Base-by-base conservation (phyloP, 2,113 vertebrate genomes). In the Lophius piscatorius region DNA sequence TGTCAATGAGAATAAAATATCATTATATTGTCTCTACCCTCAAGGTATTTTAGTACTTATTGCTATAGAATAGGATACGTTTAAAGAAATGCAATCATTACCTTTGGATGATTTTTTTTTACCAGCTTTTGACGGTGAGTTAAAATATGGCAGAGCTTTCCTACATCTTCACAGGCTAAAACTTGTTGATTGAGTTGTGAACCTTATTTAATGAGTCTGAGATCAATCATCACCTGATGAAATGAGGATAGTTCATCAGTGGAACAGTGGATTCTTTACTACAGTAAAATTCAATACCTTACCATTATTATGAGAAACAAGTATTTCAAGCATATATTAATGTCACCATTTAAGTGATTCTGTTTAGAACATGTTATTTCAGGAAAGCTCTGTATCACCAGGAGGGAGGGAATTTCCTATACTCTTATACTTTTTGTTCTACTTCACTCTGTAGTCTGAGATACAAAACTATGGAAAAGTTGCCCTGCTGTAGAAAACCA, bases 201-300 rank as follows among this genome's bases (percentile, higher is more conserved):
- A 85, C 76, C 35, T 58, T 33, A 8, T 31, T 67, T 13, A 78
- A 85, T 68, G 55, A 44, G 11, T 33, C 59, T 63, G 14, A 63
- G 52, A 77, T 66, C 56, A 42, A 83, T 78, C 73, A 59, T 36
- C 44, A 56, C 45, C 44, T 59, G 68, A 83, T 76, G 56, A 77
- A 70, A 61, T 38, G n/a, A 35, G 48, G 50, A 21, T 68, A 58
- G 80, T 63, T 73, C 29, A 44, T 18, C 14, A 14, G 24, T 22
- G 55, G 56, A 57, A 51, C 49, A 13, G 10, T 6, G 29, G 29
- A 26, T 57, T 61, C 16, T 63, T 28, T 33, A 22, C 5, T 35
- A 29, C 12, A 57, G 47, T 46, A 22, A 48, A 72, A 73, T 67
- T 3, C 44, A 61, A 66, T 57, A 5, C 67, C 51, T 14, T 46